These are phyloP conservation scores for Formica selysi DNA, from an alignment of 1,140 invertebrate species.

Conservation along the genomic window DNA sequence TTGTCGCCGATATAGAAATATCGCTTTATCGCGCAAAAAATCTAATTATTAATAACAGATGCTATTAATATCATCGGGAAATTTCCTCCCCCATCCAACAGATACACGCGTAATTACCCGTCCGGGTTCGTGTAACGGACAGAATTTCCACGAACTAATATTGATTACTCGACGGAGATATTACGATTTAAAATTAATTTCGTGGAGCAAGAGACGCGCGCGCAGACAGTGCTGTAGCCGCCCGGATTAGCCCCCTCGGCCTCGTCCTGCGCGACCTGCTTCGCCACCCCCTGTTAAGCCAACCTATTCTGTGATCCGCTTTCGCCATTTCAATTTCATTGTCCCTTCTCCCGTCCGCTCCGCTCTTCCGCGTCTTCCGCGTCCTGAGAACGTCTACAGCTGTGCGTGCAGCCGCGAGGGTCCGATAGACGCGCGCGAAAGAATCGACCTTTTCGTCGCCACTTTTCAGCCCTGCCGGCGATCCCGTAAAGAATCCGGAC, in stretches of 20 bases:
- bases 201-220: constrained; percentile 25
- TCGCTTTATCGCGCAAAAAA: constrained; percentile 29
- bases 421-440: constrained; percentile 41
- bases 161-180: constrained; percentile 56
- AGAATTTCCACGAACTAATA: constrained; percentile 62
- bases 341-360: constrained; percentile 75
- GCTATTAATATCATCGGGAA: constrained; percentile 44
- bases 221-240: constrained; percentile 66
- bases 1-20: constrained; percentile 1
- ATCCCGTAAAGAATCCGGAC: background rate
- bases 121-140: constrained; percentile 23
- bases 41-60: constrained; percentile 53
- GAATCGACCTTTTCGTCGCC: constrained; percentile 47
- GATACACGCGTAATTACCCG: constrained; percentile 46
- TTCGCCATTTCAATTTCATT: constrained; percentile 84
- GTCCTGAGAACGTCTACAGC: constrained; percentile 81
- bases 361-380: constrained; percentile 73
- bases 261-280: constrained; percentile 72
- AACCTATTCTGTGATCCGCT: constrained; percentile 84
- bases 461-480: constrained; percentile 68
- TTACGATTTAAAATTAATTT: constrained; percentile 74
- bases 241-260: constrained; percentile 79
- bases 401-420: constrained; percentile 70
- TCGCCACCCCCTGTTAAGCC: constrained; percentile 76
- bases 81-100: background rate